These are phyloP conservation scores for Procambarus virginalis DNA, from an alignment of 1,140 invertebrate genomes.

Conservation along the genomic window DNA sequence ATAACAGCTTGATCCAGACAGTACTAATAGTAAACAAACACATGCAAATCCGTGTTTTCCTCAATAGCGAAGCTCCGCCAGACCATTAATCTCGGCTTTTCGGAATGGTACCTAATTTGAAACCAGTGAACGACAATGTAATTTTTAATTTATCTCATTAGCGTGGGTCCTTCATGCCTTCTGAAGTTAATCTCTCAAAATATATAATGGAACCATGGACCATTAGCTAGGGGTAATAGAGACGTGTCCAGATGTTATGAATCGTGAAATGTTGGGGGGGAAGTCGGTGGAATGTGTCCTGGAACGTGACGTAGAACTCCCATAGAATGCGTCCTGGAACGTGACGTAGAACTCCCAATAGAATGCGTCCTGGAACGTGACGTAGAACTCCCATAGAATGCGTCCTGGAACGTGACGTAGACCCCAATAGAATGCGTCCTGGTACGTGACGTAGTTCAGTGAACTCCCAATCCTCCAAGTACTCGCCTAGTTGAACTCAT, in stretches of 20 bases:
- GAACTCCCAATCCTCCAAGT: background rate
- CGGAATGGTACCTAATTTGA: background rate
- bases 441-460: background rate
- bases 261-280: too few relatives aligned
- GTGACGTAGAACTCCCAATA: background rate
- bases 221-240: too few relatives aligned
- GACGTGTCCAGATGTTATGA: too few relatives aligned
- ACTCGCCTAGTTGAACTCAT: too few relatives aligned
- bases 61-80: background rate
- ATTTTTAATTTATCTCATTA: background rate
- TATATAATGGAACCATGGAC: too few relatives aligned
- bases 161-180: too few relatives aligned
- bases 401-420: too few relatives aligned
- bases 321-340: background rate
- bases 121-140: background rate
- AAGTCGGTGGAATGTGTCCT: too few relatives aligned
- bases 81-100: background rate
- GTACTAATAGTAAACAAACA: too few relatives aligned
- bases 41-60: background rate
- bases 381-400: background rate
- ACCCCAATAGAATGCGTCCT: background rate
- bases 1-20: too few relatives aligned
- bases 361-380: background rate
- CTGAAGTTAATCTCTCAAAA: too few relatives aligned
- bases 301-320: too few relatives aligned